Percentiles rank a stretch among this genome's conserved stretches.
Conservation (phyloP, 2,113 vertebrate species). For the Neodontobutis hainanensis region DNA sequence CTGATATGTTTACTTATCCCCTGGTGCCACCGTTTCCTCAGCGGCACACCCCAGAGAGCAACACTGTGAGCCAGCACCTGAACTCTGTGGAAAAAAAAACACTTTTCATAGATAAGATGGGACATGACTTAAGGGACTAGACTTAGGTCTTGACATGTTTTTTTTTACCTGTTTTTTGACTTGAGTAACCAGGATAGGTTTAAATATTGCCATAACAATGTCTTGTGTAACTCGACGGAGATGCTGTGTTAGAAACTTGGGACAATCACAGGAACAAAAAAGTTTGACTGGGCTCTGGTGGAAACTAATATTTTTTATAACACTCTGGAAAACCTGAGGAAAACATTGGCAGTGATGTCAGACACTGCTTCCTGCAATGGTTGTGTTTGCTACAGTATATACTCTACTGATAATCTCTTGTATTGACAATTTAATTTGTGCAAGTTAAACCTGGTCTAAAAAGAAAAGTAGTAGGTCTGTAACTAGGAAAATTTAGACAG, state of each 20-base stretch:
- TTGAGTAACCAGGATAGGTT: constrained; percentile 19
- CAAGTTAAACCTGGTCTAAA: no score
- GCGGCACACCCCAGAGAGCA: constrained; percentile 8
- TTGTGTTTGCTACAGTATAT: no score
- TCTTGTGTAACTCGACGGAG: constrained; percentile 17
- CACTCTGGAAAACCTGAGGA: constrained; percentile 35
- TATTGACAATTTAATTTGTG: no score
- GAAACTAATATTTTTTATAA: constrained; percentile 43
- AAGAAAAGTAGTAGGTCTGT: no score
- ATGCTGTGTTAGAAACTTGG: constrained; percentile 11
- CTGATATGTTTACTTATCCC: constrained; percentile 9
- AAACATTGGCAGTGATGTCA: constrained; percentile 29
- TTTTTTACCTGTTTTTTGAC: no score
- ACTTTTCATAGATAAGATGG: neutral
- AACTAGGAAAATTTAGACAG: no score
- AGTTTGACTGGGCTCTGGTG: constrained; percentile 22
- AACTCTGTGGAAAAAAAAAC: constrained; percentile 15
- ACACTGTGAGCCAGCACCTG: neutral
- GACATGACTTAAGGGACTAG: neutral
- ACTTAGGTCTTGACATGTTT: constrained; percentile 9
- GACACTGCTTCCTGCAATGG: neutral
- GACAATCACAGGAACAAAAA: constrained; percentile 3
- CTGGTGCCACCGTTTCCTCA: constrained; percentile 2
- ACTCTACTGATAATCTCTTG: no score
- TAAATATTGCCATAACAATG: constrained; percentile 42